These are phyloP conservation scores for Tauraco hartlaubi DNA, from an alignment of 2,797 vertebrate species.

Conservation along the genomic window DNA sequence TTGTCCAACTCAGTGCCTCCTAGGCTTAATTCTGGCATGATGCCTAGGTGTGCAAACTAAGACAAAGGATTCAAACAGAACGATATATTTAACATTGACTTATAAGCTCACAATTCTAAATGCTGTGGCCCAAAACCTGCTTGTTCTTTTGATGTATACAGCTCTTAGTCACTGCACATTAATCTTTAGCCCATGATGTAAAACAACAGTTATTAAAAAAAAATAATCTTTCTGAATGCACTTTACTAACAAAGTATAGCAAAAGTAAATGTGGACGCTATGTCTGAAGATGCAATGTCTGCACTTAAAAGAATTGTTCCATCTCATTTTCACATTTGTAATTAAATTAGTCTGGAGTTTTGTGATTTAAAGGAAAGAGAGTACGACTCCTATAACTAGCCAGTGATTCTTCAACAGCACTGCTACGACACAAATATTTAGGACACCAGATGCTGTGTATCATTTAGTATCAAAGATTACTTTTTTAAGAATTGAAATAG, in stretches of 20 bases:
- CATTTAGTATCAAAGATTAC: background rate
- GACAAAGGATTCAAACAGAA: slow-evolving; percentile 22
- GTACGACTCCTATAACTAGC: background rate
- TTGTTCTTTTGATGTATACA: background rate
- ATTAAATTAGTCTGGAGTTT: background rate
- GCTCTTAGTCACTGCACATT: background rate
- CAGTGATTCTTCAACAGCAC: background rate
- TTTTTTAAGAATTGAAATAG: slow-evolving; percentile 6
- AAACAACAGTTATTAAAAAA: background rate
- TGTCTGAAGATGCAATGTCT: background rate
- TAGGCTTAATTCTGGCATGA: background rate
- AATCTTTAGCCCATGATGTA: background rate
- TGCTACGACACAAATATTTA: background rate
- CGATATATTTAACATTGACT: background rate
- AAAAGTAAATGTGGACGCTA: background rate
- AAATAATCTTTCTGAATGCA: background rate
- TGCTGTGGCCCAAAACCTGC: background rate
- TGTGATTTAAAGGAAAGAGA: background rate
- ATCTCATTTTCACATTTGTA: background rate
- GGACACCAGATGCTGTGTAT: background rate
- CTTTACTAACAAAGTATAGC: background rate
- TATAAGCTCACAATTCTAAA: slow-evolving; percentile 2
- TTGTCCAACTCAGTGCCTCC: background rate
- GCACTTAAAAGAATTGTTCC: background rate
- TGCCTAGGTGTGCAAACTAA: background rate